These are phyloP conservation scores for Acropternis orthonyx DNA, from an alignment of 2,797 vertebrate species.

Conservation along the genomic window DNA sequence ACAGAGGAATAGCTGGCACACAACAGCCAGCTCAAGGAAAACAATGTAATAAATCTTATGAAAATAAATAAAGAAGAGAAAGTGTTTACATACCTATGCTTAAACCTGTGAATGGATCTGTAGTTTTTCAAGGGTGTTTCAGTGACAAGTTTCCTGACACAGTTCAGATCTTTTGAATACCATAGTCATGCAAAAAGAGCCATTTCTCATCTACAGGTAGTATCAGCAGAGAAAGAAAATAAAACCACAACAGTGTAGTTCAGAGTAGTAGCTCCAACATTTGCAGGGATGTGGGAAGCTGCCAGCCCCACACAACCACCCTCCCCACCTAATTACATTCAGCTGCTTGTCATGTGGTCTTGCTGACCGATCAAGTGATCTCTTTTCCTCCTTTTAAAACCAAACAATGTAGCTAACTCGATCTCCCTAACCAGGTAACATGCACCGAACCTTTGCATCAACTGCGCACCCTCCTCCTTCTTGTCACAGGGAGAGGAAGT, in stretches of 20 bases:
- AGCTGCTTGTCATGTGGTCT: constrained; percentile 87
- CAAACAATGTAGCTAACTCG: background rate
- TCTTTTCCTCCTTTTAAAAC: constrained; percentile 2
- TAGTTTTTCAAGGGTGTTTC: background rate
- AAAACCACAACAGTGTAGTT: background rate
- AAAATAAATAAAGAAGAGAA: background rate
- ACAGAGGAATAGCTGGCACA: background rate
- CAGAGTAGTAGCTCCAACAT: background rate
- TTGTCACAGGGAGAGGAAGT: background rate
- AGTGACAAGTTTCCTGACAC: background rate
- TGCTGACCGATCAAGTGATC: constrained; percentile 75
- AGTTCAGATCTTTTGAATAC: constrained; percentile 2
- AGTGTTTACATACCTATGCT: constrained; percentile 40
- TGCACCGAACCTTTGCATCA: background rate
- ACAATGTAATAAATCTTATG: background rate
- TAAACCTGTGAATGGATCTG: background rate
- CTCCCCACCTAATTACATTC: constrained; percentile 79
- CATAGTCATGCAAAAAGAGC: constrained; percentile 24
- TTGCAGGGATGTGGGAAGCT: background rate
- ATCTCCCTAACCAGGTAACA: background rate
- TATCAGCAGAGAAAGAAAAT: background rate
- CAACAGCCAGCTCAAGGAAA: background rate
- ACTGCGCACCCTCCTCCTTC: background rate
- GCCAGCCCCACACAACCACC: background rate
- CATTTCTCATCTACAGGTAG: background rate